Percentiles rank a stretch among this genome's conserved stretches.
Evolutionary conservation across 2,888 invertebrate genomes (phyloP).

Genomic region (Ophion costatus): DNA sequence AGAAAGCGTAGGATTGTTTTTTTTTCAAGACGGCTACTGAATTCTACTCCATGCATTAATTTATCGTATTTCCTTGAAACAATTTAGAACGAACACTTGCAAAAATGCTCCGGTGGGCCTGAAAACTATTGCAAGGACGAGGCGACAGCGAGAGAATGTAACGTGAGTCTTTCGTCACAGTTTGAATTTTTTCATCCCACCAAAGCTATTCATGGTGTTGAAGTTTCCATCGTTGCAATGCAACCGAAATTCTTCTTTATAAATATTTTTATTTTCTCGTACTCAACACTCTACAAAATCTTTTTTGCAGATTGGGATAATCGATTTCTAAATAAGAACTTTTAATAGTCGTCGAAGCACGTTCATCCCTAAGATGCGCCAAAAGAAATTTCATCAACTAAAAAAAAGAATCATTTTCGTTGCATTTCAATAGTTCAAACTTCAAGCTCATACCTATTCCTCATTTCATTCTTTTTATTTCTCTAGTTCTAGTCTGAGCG

Average conservation of each 20-base stretch:
- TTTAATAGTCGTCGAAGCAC: too few relatives aligned
- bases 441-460: too few relatives aligned
- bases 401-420: too few relatives aligned
- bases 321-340: too few relatives aligned
- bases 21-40: not conserved
- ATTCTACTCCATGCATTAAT: not conserved
- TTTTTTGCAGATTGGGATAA: too few relatives aligned
- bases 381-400: too few relatives aligned
- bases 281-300: too few relatives aligned
- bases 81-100: not conserved
- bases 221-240: too few relatives aligned
- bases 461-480: not conserved
- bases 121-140: not conserved
- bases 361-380: too few relatives aligned
- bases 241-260: too few relatives aligned
- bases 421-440: too few relatives aligned
- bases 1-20: not conserved
- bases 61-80: not conserved
- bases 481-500: not conserved
- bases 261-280: too few relatives aligned
- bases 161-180: slow-evolving; percentile 5
- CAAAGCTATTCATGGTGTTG: not conserved
- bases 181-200: not conserved
- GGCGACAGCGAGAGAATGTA: not conserved
- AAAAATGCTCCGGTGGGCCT: not conserved